Conservation (phyloP, 53 echinoderm and acorn worm genomes). For the Luidia sarsii region DNA sequence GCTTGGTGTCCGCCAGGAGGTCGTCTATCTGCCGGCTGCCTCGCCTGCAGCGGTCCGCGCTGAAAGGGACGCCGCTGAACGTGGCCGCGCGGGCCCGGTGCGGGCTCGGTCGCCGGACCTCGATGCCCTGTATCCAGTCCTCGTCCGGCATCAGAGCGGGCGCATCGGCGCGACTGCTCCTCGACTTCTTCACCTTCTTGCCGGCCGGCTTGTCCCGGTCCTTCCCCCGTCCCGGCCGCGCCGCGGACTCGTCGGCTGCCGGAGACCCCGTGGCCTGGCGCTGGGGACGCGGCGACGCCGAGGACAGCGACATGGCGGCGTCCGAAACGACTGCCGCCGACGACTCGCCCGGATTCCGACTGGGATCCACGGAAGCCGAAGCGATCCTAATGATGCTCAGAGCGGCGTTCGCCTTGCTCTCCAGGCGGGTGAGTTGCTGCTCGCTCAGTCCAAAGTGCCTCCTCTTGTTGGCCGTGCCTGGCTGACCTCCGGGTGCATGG, state of each 20-base stretch:
- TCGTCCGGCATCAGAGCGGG: slow-evolving; percentile 1
- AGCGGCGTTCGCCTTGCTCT: slow-evolving; percentile 18
- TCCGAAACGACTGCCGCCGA: not conserved
- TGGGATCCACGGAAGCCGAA: not conserved
- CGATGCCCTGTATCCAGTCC: slow-evolving; percentile 34
- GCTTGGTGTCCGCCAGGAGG: not conserved
- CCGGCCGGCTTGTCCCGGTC: not conserved
- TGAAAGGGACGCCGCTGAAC: not conserved
- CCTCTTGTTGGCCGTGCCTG: slow-evolving; percentile 2
- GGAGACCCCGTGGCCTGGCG: not conserved
- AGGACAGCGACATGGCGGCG: not conserved
- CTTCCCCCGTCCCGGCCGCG: slow-evolving; percentile 2
- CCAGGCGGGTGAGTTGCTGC: slow-evolving; percentile 8
- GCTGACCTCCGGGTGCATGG: not conserved
- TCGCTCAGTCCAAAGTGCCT: not conserved
- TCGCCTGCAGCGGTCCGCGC: not conserved
- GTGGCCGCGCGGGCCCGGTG: not conserved
- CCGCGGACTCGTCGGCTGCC: not conserved
- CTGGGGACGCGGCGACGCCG: not conserved
- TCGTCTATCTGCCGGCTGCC: slow-evolving; percentile 36
- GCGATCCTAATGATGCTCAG: slow-evolving; percentile 5
- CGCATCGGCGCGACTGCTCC: not conserved
- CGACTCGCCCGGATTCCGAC: not conserved
- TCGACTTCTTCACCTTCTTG: slow-evolving; percentile 6
- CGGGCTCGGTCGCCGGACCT: slow-evolving; percentile 19